Evolutionary conservation across 64 coral and sea anemone species (phyloP).

Genomic region (Montipora sp.): DNA sequence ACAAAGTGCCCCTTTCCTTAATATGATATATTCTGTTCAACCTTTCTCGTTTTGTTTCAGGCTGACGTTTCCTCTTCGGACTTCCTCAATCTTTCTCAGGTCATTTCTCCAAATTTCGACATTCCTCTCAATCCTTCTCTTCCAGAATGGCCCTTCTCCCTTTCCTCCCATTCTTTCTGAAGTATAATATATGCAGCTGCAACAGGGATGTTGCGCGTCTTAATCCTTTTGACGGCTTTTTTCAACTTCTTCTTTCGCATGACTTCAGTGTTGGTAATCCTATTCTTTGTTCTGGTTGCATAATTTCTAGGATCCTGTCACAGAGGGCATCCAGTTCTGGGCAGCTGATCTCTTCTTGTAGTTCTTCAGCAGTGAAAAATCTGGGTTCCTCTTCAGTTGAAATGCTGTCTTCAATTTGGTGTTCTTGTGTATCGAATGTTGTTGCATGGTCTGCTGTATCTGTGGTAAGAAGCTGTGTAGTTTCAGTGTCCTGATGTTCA

Average conservation of each 20-base stretch:
- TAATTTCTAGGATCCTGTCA: slow-evolving; percentile 3
- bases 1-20: no score
- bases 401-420: neutral
- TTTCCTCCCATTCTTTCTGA: neutral
- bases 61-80: neutral
- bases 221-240: neutral
- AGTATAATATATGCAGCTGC: neutral
- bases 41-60: neutral
- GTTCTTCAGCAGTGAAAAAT: neutral
- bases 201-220: neutral
- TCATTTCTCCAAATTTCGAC: neutral
- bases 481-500: slow-evolving; percentile 10
- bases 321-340: neutral
- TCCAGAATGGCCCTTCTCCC: neutral
- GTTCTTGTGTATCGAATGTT: slow-evolving; percentile 51
- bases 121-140: neutral
- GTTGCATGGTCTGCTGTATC: slow-evolving; percentile 33
- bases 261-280: no score
- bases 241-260: neutral
- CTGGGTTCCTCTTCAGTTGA: slow-evolving; percentile 4
- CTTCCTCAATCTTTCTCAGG: neutral
- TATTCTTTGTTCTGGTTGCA: neutral
- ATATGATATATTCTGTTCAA: no score
- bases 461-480: neutral
- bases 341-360: neutral